phyloP scores from a whole-genome alignment of 23 tunicate genomes.

The Trididemnum nubilum region DNA sequence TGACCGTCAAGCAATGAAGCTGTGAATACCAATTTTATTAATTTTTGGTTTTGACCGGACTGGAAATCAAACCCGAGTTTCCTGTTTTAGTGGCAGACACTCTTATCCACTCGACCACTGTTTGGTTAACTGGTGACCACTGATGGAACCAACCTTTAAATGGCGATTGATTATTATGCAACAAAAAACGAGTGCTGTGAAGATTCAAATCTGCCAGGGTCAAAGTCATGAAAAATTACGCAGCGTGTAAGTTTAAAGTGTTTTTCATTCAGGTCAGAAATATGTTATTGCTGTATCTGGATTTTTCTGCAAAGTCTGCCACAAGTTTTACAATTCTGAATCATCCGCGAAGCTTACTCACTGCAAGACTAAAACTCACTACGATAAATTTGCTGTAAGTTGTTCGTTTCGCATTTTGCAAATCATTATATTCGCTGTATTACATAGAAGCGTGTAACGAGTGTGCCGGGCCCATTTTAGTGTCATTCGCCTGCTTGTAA shows the following conservation, averaged over 20 bases:
- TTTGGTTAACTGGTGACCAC: too few relatives aligned
- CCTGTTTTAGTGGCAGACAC: too few relatives aligned
- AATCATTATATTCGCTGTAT: neutral
- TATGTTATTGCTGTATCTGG: slow-evolving; percentile 90
- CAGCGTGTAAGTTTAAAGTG: neutral
- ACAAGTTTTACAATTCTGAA: slow-evolving; percentile 92
- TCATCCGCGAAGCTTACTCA: slow-evolving; percentile 78
- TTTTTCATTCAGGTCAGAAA: slow-evolving; percentile 65
- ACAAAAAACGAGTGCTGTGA: too few relatives aligned
- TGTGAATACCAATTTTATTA: too few relatives aligned
- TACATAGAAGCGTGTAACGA: neutral
- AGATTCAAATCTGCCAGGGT: neutral
- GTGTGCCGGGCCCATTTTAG: neutral
- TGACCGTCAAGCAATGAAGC: too few relatives aligned
- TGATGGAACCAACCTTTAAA: too few relatives aligned
- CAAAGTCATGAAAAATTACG: neutral
- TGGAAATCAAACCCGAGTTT: too few relatives aligned
- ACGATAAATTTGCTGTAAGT: slow-evolving; percentile 81
- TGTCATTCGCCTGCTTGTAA: neutral
- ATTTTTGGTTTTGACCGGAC: too few relatives aligned
- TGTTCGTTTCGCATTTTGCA: neutral
- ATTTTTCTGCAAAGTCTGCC: slow-evolving; percentile 92
- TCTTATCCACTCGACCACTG: too few relatives aligned
- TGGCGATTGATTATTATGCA: too few relatives aligned
- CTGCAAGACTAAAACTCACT: slow-evolving; percentile 83